phyloP scores from a whole-genome alignment of 2,797 vertebrate species.

The Dendrocincla tyrannina region DNA sequence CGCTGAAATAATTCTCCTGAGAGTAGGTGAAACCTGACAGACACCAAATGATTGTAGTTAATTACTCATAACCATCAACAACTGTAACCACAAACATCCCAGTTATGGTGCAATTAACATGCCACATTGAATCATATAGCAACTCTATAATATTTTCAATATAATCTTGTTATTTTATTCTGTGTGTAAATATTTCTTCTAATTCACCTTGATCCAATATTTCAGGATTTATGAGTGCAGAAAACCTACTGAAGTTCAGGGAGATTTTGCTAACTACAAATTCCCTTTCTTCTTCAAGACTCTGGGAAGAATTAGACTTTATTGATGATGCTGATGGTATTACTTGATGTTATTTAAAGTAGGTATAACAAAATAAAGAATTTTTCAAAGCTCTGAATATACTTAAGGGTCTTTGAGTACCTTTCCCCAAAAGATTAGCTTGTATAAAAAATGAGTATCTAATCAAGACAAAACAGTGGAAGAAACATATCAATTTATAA shows the following conservation, averaged over 20 bases:
- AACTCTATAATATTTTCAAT: neutral
- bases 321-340: neutral
- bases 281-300: neutral
- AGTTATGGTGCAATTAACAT: neutral
- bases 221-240: neutral
- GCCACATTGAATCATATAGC: neutral
- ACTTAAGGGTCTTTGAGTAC: neutral
- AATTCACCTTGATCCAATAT: neutral
- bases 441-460: neutral
- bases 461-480: neutral
- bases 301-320: neutral
- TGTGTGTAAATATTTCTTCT: neutral
- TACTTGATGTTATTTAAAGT: neutral
- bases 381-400: neutral
- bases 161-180: neutral
- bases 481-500: neutral
- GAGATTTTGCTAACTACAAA: neutral
- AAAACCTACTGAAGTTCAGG: neutral
- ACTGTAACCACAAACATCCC: neutral
- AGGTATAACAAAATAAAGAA: neutral
- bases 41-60: neutral
- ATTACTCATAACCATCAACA: neutral
- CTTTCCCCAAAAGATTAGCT: neutral
- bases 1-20: neutral
- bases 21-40: neutral